Base-by-base conservation (phyloP, 2,888 invertebrate genomes). In the Harpalus rubripes region DNA sequence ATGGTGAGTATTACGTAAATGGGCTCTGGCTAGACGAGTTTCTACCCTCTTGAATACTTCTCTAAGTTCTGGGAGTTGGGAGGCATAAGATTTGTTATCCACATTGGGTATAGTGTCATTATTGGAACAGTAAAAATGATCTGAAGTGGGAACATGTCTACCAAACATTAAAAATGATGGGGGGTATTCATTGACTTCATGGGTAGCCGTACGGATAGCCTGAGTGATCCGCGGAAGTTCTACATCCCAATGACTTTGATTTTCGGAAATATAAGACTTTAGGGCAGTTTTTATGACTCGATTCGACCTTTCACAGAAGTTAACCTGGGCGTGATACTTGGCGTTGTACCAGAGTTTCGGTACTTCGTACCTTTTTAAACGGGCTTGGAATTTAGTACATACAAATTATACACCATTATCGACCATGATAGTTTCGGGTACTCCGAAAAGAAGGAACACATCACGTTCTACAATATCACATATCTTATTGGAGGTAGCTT, bases 291-390 rank as follows among this genome's bases (percentile, higher is more conserved):
- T 61, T 12, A 80, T 22, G 15, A 32, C 26, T 4, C 86, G 63
- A 80, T 87, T 87, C 7, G 83, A 68, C n/a, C 86, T 16, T 82
- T 87, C 86, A 18, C 81, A 85, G 12, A 78, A 84, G 79, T 87
- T 87, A 8, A 56, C 22, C 65, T 78, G 82, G 16, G 68, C 76
- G 59, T 74, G 76, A 16, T 85, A 85, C 15, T 58, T 76, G 2
- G 78, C 52, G 12, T 82, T 82, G 1, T 18, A 65, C 63, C 26
- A 26, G 6, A 65, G 26, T 5, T 61, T 61, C 3, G 18, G 63
- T 0, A 65, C n/a, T 12, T 26, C n/a, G n/a, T 22, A 65, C 2
- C 0, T 65, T 4, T 18, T 5, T 1, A 18, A 2, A 1, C 26
- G 18, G n/a, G 22, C 0, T 65, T 65, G 16, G 10, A 65, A 65